Conservation (phyloP, 2,113 vertebrate species). For the Nipponia nippon region DNA sequence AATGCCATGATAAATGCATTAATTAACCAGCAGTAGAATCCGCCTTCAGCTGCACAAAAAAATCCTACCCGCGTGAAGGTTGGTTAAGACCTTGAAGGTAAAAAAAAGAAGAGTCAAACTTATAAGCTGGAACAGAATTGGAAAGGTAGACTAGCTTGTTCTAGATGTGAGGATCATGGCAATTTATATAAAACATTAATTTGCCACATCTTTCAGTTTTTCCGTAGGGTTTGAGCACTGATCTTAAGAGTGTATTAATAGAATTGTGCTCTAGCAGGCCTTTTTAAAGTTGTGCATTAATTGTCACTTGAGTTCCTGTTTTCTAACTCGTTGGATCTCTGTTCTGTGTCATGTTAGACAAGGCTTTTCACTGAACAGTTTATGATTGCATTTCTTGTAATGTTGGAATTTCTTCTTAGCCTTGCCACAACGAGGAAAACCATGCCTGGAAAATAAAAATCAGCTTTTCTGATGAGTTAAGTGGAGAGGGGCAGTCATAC, state of each 20-base stretch:
- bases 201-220: neutral
- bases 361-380: neutral
- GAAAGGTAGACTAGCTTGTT: neutral
- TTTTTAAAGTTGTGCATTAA: neutral
- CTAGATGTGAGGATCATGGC: neutral
- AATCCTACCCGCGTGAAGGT: neutral
- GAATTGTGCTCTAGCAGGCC: neutral
- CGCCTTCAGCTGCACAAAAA: neutral
- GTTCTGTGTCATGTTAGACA: neutral
- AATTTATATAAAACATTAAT: neutral
- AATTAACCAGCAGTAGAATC: neutral
- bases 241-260: neutral
- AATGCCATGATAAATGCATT: neutral
- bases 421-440: neutral
- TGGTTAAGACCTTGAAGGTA: neutral
- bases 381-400: neutral
- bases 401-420: neutral
- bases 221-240: neutral
- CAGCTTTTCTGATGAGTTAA: neutral
- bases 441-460: neutral
- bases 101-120: neutral
- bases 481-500: neutral
- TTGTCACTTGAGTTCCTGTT: neutral
- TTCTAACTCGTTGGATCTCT: neutral
- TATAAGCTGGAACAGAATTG: neutral